Evolutionary conservation across 2,113 vertebrate species (phyloP).

Genomic region (Atherinomorus stipes): DNA sequence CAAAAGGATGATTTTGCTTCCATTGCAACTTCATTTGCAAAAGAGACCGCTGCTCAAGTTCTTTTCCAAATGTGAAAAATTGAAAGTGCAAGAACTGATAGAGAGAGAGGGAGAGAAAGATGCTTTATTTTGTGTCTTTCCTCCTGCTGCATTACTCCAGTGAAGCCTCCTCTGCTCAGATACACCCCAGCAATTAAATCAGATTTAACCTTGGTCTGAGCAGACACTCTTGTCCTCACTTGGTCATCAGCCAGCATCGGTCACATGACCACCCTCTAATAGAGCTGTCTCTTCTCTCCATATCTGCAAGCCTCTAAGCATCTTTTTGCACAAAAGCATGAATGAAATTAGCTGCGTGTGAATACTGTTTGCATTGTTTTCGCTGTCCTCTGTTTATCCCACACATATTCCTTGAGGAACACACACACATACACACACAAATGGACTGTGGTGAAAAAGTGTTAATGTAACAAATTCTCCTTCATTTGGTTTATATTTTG

Average conservation of each 20-base stretch:
- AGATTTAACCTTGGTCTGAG: constrained; percentile 7
- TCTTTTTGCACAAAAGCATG: neutral
- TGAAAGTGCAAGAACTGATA: neutral
- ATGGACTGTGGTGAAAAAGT: neutral
- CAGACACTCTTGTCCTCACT: neutral
- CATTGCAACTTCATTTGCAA: neutral
- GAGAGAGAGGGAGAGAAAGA: no score
- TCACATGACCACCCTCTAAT: constrained; percentile 11
- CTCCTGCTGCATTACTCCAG: neutral
- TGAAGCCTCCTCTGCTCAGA: neutral
- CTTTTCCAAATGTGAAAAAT: neutral
- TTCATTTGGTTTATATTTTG: constrained; percentile 39
- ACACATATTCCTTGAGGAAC: neutral
- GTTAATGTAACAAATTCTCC: constrained; percentile 12
- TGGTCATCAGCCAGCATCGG: neutral
- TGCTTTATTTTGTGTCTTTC: no score
- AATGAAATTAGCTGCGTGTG: neutral
- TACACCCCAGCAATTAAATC: constrained; percentile 22
- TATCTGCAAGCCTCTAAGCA: neutral
- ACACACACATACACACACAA: no score
- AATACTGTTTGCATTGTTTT: neutral
- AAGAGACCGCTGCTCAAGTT: neutral
- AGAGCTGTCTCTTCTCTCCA: constrained; percentile 3
- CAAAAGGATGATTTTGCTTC: neutral
- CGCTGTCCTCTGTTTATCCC: no score